Percentiles rank a stretch among this genome's conserved stretches.
Conservation (phyloP, 2,888 invertebrate genomes). For the Lasioglossum leucozonium region DNA sequence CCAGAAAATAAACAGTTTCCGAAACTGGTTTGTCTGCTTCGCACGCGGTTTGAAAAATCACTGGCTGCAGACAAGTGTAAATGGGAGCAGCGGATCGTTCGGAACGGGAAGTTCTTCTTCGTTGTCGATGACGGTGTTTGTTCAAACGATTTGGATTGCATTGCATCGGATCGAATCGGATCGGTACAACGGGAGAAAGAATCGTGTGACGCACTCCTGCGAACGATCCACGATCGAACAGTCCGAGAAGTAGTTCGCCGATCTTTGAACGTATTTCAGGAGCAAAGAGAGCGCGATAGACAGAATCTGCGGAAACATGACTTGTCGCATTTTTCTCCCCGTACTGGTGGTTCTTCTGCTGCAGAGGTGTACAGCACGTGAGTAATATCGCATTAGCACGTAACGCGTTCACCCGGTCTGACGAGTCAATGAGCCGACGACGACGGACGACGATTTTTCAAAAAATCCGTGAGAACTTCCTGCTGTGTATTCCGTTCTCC, state of each 20-base stretch:
- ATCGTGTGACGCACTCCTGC: neutral
- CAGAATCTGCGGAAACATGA: constrained; percentile 24
- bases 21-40: constrained; percentile 53
- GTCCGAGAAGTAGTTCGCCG: neutral
- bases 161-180: neutral
- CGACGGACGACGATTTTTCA: neutral
- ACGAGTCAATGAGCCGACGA: neutral
- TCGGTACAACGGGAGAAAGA: neutral
- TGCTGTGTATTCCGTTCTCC: no score
- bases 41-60: constrained; percentile 38
- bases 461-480: neutral
- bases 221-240: neutral
- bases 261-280: neutral
- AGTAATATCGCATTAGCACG: constrained; percentile 24
- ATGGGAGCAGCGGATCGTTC: neutral
- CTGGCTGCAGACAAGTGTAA: neutral
- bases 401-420: neutral
- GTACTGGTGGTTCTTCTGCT: constrained; percentile 28
- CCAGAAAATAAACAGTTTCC: constrained; percentile 37
- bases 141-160: neutral
- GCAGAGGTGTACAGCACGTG: constrained; percentile 39
- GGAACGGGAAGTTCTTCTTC: no score
- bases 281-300: neutral
- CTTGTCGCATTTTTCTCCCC: constrained; percentile 3
- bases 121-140: neutral